A percentile compares a stretch with the other conserved stretches of the same genome.
Conservation (phyloP, 2,888 invertebrate genomes). For the Ormyrus thymus region DNA sequence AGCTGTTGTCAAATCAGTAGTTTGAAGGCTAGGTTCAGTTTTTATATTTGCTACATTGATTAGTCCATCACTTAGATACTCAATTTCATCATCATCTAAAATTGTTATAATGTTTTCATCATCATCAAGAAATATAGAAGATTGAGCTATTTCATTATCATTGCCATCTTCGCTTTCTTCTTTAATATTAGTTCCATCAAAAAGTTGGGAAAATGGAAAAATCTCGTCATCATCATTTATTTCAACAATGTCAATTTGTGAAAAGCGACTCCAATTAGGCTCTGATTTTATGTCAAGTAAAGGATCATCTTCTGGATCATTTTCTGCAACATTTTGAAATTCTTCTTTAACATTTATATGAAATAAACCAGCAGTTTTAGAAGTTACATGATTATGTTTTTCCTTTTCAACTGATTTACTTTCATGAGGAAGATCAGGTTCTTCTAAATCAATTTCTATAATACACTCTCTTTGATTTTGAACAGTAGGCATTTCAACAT, state of each 20-base stretch:
- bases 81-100: conserved; percentile 66
- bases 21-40: conserved; percentile 11
- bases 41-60: conserved; percentile 11
- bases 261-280: conserved; percentile 40
- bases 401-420: neutral
- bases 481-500: neutral
- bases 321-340: neutral
- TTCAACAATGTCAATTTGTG: conserved; percentile 52
- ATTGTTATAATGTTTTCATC: conserved; percentile 61
- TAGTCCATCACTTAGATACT: conserved; percentile 19
- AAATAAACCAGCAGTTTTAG: neutral
- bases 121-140: conserved; percentile 54
- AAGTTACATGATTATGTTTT: neutral
- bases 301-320: neutral
- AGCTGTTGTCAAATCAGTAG: neutral
- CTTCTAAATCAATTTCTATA: conserved; percentile 7
- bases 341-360: conserved; percentile 28
- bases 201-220: conserved; percentile 77
- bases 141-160: conserved; percentile 43
- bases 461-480: neutral
- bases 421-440: neutral
- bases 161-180: conserved; percentile 59
- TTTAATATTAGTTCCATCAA: conserved; percentile 71
- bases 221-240: conserved; percentile 75
- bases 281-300: conserved; percentile 32